These are phyloP conservation scores for Hydroisotoma schaefferi DNA, from an alignment of 2,888 invertebrate genomes.

Conservation along the genomic window DNA sequence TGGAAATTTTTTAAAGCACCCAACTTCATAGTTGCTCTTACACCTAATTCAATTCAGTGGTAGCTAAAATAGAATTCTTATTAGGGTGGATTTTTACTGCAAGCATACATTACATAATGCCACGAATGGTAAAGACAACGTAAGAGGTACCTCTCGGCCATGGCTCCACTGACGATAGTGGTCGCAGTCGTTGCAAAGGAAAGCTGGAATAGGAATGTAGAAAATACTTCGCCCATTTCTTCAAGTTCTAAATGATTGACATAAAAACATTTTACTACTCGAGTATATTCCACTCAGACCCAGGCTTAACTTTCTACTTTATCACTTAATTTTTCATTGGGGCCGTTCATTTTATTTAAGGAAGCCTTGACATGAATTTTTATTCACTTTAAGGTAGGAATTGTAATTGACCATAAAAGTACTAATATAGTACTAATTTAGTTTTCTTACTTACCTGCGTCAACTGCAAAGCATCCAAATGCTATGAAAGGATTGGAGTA, in stretches of 20 bases:
- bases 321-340: background rate
- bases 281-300: background rate
- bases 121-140: too few relatives aligned
- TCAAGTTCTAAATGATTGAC: constrained; percentile 51
- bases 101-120: too few relatives aligned
- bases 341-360: background rate
- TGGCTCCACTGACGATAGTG: constrained; percentile 88
- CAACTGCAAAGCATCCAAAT: constrained; percentile 76
- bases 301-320: background rate
- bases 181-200: constrained; percentile 88
- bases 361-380: background rate
- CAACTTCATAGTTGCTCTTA: too few relatives aligned
- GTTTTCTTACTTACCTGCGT: constrained; percentile 63
- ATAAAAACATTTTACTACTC: background rate
- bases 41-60: too few relatives aligned
- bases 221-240: constrained; percentile 78
- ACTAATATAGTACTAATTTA: too few relatives aligned
- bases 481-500: constrained; percentile 77
- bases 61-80: too few relatives aligned
- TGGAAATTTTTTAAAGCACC: too few relatives aligned
- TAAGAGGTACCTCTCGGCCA: constrained; percentile 89
- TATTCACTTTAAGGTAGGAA: too few relatives aligned
- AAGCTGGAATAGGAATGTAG: constrained; percentile 84
- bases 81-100: too few relatives aligned
- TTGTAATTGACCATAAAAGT: too few relatives aligned